Conservation (phyloP, 2,113 vertebrate species). For the Brachirus orientalis region DNA sequence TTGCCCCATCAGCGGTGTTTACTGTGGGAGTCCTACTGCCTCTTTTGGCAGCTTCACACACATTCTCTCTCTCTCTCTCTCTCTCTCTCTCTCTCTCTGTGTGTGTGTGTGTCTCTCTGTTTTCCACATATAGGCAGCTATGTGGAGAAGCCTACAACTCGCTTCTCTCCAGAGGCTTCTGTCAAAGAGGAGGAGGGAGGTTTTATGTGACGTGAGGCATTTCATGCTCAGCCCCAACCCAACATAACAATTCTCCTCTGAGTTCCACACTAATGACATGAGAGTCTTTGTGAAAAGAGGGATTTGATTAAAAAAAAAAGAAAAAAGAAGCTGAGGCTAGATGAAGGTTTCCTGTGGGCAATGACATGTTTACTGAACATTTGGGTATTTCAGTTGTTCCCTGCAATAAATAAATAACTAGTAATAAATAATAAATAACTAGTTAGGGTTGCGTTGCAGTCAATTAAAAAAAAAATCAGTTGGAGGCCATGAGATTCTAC, state of each 20-base stretch:
- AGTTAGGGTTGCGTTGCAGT: too few relatives aligned
- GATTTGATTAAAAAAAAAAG: slow-evolving; percentile 12
- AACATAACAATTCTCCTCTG: background rate
- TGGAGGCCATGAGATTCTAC: too few relatives aligned
- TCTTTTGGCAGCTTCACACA: slow-evolving; percentile 64
- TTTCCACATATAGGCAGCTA: slow-evolving; percentile 71
- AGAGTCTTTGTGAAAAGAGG: background rate
- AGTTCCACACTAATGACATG: slow-evolving; percentile 10
- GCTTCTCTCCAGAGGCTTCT: slow-evolving; percentile 37
- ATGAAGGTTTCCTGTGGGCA: too few relatives aligned
- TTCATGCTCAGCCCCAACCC: slow-evolving; percentile 7
- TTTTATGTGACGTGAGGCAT: slow-evolving; percentile 32
- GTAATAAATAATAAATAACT: too few relatives aligned
- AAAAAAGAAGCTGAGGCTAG: background rate
- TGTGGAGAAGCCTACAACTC: slow-evolving; percentile 39
- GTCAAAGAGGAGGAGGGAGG: slow-evolving; percentile 15
- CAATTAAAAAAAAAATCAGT: too few relatives aligned
- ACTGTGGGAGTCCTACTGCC: slow-evolving; percentile 50
- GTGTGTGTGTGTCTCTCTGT: slow-evolving; percentile 13
- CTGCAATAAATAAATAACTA: too few relatives aligned
- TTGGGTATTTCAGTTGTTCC: too few relatives aligned
- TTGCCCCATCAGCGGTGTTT: slow-evolving; percentile 64
- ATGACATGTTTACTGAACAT: too few relatives aligned
- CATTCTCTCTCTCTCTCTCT: slow-evolving; percentile 33
- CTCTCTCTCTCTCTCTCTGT: slow-evolving; percentile 7